Percentiles rank a stretch among this genome's conserved stretches.
These are phyloP conservation scores for Cheilosia vernalis DNA, from an alignment of 2,888 invertebrate species.

Conservation along the genomic window DNA sequence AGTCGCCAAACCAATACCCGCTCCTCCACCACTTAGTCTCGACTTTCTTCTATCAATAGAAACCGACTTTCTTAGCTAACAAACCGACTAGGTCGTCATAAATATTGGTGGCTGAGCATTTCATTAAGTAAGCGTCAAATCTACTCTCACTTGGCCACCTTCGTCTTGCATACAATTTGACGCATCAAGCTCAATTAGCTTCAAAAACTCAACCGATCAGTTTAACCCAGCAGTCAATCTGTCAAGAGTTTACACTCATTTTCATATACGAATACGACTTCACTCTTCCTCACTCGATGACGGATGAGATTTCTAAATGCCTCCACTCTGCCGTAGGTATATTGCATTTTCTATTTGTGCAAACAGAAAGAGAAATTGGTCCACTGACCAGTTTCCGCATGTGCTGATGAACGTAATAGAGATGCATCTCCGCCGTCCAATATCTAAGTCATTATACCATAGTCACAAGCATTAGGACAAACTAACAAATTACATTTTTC, in stretches of 20 bases:
- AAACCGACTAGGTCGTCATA: not conserved
- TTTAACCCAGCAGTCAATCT: slow-evolving; percentile 2
- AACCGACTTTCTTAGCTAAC: not conserved
- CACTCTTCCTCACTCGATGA: slow-evolving; percentile 40
- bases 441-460: slow-evolving; percentile 34
- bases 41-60: not conserved
- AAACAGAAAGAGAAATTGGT: slow-evolving; percentile 74
- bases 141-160: not conserved
- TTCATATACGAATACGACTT: slow-evolving; percentile 33
- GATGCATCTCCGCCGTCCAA: slow-evolving; percentile 47
- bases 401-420: slow-evolving; percentile 50
- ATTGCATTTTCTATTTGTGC: slow-evolving; percentile 66
- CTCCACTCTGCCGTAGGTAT: slow-evolving; percentile 8
- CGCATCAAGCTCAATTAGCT: not conserved
- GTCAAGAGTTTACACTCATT: slow-evolving; percentile 40
- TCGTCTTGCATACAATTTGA: not conserved
- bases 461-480: slow-evolving; percentile 7
- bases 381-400: slow-evolving; percentile 66
- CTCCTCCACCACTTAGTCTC: no score
- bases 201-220: not conserved
- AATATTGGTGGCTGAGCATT: not conserved
- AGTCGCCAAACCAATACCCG: no score
- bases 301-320: slow-evolving; percentile 66
- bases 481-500: slow-evolving; percentile 11
- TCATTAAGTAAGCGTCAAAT: not conserved